These are phyloP conservation scores for Drosophila sproati DNA, from an alignment of 1,140 invertebrate species.

Conservation along the genomic window DNA sequence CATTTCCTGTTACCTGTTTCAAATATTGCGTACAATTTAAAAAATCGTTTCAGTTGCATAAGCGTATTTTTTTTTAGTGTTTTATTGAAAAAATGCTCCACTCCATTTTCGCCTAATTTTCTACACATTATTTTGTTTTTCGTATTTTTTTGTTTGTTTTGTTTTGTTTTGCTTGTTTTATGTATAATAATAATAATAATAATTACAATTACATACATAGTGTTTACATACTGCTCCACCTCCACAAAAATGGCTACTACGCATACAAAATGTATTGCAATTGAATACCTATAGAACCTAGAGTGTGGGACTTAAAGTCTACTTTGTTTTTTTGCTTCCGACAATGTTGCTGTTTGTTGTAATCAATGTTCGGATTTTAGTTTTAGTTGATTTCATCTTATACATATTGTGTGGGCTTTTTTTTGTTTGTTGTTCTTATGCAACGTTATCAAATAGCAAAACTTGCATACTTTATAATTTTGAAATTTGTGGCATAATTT, in stretches of 20 bases:
- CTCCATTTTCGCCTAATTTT: slow-evolving; percentile 80
- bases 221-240: slow-evolving; percentile 74
- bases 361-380: slow-evolving; percentile 41
- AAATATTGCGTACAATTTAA: slow-evolving; percentile 1
- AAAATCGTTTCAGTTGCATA: slow-evolving; percentile 23
- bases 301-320: slow-evolving; percentile 73
- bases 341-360: slow-evolving; percentile 57
- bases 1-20: not conserved
- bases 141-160: slow-evolving; percentile 36
- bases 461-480: slow-evolving; percentile 45
- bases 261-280: slow-evolving; percentile 77
- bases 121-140: slow-evolving; percentile 68
- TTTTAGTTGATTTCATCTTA: slow-evolving; percentile 51
- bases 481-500: slow-evolving; percentile 66
- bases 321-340: slow-evolving; percentile 63
- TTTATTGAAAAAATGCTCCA: slow-evolving; percentile 83
- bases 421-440: slow-evolving; percentile 38
- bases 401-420: slow-evolving; percentile 48
- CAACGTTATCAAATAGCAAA: slow-evolving; percentile 45
- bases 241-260: slow-evolving; percentile 78
- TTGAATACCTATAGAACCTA: slow-evolving; percentile 74
- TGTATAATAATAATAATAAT: slow-evolving; percentile 66
- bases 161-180: slow-evolving; percentile 12
- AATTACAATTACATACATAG: slow-evolving; percentile 76
- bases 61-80: slow-evolving; percentile 65